Conservation (phyloP, 2,888 invertebrate genomes). For the Eupithecia abbreviata region DNA sequence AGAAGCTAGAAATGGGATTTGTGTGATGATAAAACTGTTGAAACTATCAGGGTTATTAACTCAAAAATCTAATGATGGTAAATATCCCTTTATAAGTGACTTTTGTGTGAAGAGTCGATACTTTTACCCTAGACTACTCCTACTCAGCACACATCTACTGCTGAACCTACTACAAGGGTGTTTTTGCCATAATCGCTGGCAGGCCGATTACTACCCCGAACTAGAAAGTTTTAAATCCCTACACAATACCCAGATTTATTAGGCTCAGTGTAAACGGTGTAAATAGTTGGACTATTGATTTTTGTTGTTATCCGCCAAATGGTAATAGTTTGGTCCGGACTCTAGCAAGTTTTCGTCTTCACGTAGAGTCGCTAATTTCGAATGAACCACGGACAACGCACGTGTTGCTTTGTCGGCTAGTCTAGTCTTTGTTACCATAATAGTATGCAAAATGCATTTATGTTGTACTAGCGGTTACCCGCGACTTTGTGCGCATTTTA, state of each 20-base stretch:
- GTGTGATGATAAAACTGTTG: too few relatives aligned
- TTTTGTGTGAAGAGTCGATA: too few relatives aligned
- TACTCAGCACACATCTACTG: too few relatives aligned
- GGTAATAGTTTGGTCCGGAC: constrained; percentile 61
- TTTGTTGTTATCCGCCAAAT: constrained; percentile 59
- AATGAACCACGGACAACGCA: constrained; percentile 54
- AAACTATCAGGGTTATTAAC: too few relatives aligned
- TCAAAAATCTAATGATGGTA: too few relatives aligned
- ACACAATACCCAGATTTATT: constrained; percentile 21
- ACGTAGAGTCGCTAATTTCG: constrained; percentile 65
- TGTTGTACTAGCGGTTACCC: neutral
- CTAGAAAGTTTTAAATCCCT: neutral
- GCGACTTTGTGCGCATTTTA: constrained; percentile 1
- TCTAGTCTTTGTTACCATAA: constrained; percentile 3
- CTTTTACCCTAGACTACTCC: too few relatives aligned
- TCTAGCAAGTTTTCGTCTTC: constrained; percentile 54
- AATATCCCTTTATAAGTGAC: too few relatives aligned
- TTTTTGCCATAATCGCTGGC: too few relatives aligned
- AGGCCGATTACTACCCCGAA: too few relatives aligned
- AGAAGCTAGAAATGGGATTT: too few relatives aligned
- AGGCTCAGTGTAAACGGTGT: constrained; percentile 16
- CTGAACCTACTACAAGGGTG: too few relatives aligned
- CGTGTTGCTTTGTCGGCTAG: constrained; percentile 57
- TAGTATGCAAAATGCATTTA: constrained; percentile 7
- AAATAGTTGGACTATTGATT: constrained; percentile 56